These are phyloP conservation scores for Tursiops truncatus DNA, from an alignment of 2,113 vertebrate species.

Conservation along the genomic window DNA sequence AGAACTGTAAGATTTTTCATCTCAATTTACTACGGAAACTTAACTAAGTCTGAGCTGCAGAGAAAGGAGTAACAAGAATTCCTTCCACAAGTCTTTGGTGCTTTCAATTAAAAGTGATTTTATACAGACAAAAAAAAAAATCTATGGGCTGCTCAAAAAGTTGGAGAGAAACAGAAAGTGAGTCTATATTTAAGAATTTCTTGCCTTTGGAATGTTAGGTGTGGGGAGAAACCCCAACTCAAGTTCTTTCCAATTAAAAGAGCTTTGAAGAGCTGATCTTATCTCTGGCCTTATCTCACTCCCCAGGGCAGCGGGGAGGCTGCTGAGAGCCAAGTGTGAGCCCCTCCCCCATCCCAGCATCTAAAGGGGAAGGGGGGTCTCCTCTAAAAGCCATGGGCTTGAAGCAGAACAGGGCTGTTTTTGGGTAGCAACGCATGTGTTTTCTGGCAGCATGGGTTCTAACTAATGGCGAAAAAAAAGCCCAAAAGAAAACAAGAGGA, in stretches of 20 bases:
- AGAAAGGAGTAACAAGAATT: fast-evolving
- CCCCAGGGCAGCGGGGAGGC: fast-evolving
- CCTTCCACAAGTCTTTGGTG: background rate
- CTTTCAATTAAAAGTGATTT: background rate
- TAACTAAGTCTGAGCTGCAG: background rate
- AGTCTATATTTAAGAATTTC: fast-evolving
- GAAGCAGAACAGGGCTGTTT: fast-evolving
- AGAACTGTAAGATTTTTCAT: no score
- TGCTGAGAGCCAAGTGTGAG: no score
- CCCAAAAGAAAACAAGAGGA: background rate
- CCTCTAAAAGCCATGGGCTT: background rate
- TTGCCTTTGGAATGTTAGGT: background rate
- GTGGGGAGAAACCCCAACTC: background rate
- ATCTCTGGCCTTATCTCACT: no score
- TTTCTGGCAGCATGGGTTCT: background rate
- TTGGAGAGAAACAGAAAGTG: background rate
- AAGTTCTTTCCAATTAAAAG: background rate
- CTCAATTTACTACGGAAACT: background rate
- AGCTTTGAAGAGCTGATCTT: background rate
- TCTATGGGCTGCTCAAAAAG: background rate
- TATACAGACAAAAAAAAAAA: background rate
- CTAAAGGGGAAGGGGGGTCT: fast-evolving
- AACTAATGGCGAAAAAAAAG: background rate
- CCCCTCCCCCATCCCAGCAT: no score
- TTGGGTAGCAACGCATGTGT: fast-evolving